Evolutionary conservation across 2,888 invertebrate genomes (phyloP).

Genomic region (Galerucella nymphaeae): DNA sequence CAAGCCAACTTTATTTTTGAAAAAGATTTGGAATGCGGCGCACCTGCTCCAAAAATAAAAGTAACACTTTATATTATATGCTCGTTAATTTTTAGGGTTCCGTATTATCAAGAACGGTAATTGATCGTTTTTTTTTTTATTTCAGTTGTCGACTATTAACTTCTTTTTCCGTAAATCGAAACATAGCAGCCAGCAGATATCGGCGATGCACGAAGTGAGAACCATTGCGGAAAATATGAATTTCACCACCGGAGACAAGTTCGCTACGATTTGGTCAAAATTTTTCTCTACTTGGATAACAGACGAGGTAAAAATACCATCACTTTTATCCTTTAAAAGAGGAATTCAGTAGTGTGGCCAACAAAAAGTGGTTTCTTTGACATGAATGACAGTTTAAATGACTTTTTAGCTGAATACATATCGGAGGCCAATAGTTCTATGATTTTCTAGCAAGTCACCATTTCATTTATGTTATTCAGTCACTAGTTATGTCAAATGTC

Average conservation of each 20-base stretch:
- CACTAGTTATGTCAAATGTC: too few species aligned
- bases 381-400: too few species aligned
- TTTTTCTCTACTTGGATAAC: constrained; percentile 81
- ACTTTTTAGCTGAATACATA: too few species aligned
- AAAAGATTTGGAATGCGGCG: constrained; percentile 72
- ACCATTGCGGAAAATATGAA: constrained; percentile 68
- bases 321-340: too few species aligned
- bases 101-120: neutral
- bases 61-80: constrained; percentile 59
- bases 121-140: constrained; percentile 16
- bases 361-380: too few species aligned
- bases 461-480: too few species aligned
- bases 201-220: constrained; percentile 77
- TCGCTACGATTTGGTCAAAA: constrained; percentile 78
- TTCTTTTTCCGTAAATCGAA: constrained; percentile 72
- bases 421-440: too few species aligned
- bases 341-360: too few species aligned
- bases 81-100: too few species aligned
- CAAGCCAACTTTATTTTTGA: constrained; percentile 76
- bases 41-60: constrained; percentile 69
- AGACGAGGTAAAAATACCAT: constrained; percentile 70
- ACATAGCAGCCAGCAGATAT: constrained; percentile 76
- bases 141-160: constrained; percentile 70
- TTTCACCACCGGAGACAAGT: constrained; percentile 72
- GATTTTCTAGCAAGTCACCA: too few species aligned